Evolutionary conservation across 92 coral and sea anemone species (phyloP), one percentile per base, ranked within the genome.

Genomic region (Palythoa heliodiscus): DNA sequence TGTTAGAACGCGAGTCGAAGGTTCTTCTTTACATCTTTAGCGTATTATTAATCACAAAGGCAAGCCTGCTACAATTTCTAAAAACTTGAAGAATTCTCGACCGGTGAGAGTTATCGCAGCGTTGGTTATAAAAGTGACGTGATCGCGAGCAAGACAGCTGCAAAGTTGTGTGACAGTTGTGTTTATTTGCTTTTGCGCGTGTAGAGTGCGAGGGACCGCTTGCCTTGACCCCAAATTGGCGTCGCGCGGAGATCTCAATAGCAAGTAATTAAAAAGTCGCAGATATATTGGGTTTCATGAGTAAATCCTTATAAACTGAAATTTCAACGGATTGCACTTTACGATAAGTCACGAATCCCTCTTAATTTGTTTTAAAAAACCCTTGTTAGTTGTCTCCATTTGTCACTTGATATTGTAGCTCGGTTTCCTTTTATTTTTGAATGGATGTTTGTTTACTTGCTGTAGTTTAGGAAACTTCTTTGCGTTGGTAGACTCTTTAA

Each of bases 181-280:
- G 61, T 29, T 79, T 61, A 39, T 25, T 71, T 2, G 6, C 38
- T 3, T 61, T 50, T 39, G 35, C 57, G 83, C 72, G 73, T 61
- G 83, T 43, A 20, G 58, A n/a, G 57, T 20, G 72, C 16, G 83
- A 47, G 73, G 38, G 55, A 58, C 64, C 64, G n/a, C 7, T 79
- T 79, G 71, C 71, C 71, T 79, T 60, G 72, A 79, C 71, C 57
- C 52, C 60, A 73, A 12, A 66, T 43, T 23, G 29, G 15, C 37
- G 57, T 39, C 70, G 52, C 43, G 35, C 7, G 16, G 52, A 60
- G 53, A 40, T 61, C 37, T 78, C n/a, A 58, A 58, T 13, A 15
- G 64, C n/a, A 58, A 58, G 64, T 61, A 78, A 35, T 61, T 39
- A 63, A 61, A 60, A 78, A 52, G 83, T 78, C 73, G 67, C 11